phyloP scores from a whole-genome alignment of 1,140 invertebrate species.

The Halesus radiatus region DNA sequence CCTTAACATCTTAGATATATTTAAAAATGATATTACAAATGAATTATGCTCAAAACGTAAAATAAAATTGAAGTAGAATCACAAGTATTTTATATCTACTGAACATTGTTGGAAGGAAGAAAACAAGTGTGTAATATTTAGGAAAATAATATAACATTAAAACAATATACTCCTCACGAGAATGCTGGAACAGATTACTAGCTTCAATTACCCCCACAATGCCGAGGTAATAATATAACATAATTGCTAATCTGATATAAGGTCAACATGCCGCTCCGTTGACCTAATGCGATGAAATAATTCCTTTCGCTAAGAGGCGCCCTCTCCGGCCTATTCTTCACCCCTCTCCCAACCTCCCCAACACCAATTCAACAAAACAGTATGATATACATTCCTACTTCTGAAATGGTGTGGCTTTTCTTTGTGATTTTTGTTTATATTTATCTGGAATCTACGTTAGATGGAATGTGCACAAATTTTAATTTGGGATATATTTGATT shows the following conservation, averaged over 20 bases:
- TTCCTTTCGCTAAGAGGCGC: not conserved
- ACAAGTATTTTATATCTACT: no score
- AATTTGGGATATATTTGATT: no score
- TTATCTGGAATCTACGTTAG: no score
- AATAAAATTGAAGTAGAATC: no score
- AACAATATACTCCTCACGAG: not conserved
- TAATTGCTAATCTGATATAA: constrained; percentile 29
- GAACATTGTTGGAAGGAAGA: no score
- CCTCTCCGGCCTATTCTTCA: not conserved
- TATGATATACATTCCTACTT: not conserved
- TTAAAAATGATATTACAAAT: no score
- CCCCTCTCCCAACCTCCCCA: not conserved
- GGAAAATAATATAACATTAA: not conserved
- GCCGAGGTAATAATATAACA: not conserved
- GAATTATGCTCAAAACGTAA: no score
- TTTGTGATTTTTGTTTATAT: not conserved
- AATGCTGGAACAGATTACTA: not conserved
- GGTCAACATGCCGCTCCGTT: constrained; percentile 22
- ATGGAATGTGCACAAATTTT: no score
- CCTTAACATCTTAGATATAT: no score
- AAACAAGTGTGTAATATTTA: not conserved
- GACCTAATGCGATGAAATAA: constrained; percentile 15
- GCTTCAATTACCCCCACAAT: not conserved
- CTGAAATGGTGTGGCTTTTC: not conserved
- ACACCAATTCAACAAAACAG: not conserved